These are phyloP conservation scores for Neogobius melanostomus DNA, from an alignment of 2,113 vertebrate species.

Conservation along the genomic window DNA sequence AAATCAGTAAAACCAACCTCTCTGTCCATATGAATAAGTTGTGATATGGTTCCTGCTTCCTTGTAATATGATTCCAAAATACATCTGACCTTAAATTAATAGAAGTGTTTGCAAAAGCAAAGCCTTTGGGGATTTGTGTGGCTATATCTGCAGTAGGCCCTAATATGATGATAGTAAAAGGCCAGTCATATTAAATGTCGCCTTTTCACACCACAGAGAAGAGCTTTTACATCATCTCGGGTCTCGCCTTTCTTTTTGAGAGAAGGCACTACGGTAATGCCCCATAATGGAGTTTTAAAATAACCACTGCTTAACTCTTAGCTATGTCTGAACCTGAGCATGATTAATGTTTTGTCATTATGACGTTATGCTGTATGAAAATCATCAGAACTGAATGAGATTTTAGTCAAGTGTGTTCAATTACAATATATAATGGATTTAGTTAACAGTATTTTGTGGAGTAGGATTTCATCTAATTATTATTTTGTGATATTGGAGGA, in stretches of 20 bases:
- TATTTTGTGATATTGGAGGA: slow-evolving; percentile 38
- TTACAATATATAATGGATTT: neutral
- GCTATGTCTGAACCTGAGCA: slow-evolving; percentile 17
- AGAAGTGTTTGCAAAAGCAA: slow-evolving; percentile 31
- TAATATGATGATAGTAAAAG: slow-evolving; percentile 66
- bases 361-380: slow-evolving; percentile 13
- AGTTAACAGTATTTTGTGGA: neutral
- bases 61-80: slow-evolving; percentile 44
- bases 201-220: slow-evolving; percentile 63
- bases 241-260: slow-evolving; percentile 56
- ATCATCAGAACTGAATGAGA: neutral
- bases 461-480: slow-evolving; percentile 19
- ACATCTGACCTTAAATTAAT: slow-evolving; percentile 46
- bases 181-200: slow-evolving; percentile 67
- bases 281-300: slow-evolving; percentile 60
- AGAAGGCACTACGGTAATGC: slow-evolving; percentile 49
- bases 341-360: slow-evolving; percentile 40
- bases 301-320: slow-evolving; percentile 43
- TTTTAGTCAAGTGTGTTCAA: neutral
- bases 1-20: slow-evolving; percentile 8
- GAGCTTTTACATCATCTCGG: slow-evolving; percentile 37
- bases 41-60: slow-evolving; percentile 9
- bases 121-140: slow-evolving; percentile 32
- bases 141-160: slow-evolving; percentile 75
- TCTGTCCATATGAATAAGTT: neutral